A percentile compares a stretch with the other conserved stretches of the same genome.
Evolutionary conservation across 2,888 invertebrate species (phyloP).

Genomic region (Syritta pipiens): DNA sequence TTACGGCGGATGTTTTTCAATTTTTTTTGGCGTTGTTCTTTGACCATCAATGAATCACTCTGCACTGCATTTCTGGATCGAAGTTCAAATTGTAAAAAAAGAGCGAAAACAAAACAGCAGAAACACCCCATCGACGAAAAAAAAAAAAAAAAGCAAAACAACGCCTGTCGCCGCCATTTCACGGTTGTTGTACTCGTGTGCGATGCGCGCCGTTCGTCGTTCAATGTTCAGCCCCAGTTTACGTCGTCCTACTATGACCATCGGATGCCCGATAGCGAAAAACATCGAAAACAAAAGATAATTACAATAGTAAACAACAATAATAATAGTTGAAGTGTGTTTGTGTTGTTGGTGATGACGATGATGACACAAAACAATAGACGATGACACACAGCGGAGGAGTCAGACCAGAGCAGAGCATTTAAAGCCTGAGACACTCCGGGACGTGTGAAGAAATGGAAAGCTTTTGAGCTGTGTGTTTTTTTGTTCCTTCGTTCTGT

Average conservation of each 20-base stretch:
- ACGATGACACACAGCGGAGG: slow-evolving; percentile 35
- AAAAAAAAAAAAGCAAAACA: not conserved
- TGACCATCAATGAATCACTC: slow-evolving; percentile 26
- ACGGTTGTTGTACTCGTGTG: too few relatives aligned
- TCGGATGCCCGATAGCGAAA: slow-evolving; percentile 34
- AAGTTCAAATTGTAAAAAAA: slow-evolving; percentile 30
- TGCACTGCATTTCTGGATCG: slow-evolving; percentile 27
- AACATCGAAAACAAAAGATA: slow-evolving; percentile 56
- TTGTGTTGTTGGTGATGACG: slow-evolving; percentile 8
- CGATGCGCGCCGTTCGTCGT: too few relatives aligned
- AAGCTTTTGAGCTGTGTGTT: too few relatives aligned
- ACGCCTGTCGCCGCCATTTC: not conserved
- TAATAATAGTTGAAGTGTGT: not conserved
- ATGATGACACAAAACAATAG: slow-evolving; percentile 43
- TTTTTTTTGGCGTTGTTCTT: too few relatives aligned
- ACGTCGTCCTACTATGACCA: slow-evolving; percentile 17
- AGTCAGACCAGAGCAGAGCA: too few relatives aligned
- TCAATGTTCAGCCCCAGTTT: slow-evolving; percentile 17
- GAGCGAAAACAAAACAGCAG: not conserved
- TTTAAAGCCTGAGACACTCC: too few relatives aligned
- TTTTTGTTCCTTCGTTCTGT: too few relatives aligned
- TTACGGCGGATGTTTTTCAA: too few relatives aligned
- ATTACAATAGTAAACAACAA: slow-evolving; percentile 54
- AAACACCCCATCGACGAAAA: not conserved
- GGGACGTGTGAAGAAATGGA: too few relatives aligned